phyloP scores from a whole-genome alignment of 2,888 invertebrate species.

The Drosophila paramelanica region DNA sequence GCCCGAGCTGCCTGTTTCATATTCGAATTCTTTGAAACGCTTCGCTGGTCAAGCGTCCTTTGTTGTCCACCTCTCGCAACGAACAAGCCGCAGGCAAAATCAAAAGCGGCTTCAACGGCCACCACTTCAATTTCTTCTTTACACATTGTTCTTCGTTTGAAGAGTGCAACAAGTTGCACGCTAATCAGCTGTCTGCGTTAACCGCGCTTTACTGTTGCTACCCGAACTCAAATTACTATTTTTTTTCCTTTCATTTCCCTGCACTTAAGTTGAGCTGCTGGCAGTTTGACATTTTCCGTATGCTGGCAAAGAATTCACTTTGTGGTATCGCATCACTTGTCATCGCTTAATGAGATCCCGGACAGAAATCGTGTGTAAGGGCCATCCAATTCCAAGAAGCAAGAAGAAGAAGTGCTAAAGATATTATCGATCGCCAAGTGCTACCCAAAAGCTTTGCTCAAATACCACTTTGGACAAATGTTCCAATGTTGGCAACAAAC shows the following conservation, averaged over 20 bases:
- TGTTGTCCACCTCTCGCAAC: constrained; percentile 22
- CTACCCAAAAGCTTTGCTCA: no score
- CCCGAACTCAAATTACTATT: background rate
- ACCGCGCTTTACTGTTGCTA: background rate
- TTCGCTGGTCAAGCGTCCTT: constrained; percentile 19
- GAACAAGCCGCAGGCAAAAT: no score
- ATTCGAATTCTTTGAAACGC: constrained; percentile 23
- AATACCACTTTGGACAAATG: no score
- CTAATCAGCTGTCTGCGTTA: constrained; percentile 34
- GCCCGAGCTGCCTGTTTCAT: constrained; percentile 10
- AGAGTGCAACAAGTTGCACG: constrained; percentile 62
- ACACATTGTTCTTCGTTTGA: constrained; percentile 30
- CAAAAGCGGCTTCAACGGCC: background rate
- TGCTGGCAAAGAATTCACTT: constrained; percentile 7
- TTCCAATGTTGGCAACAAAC: no score
- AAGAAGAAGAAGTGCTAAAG: background rate
- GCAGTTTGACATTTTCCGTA: constrained; percentile 6
- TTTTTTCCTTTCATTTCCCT: background rate
- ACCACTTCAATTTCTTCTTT: constrained; percentile 13
- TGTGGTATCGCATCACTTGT: constrained; percentile 2
- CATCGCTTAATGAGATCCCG: background rate
- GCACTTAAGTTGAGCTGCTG: background rate
- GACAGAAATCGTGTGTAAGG: background rate
- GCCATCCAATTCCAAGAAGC: no score
- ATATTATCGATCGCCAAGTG: background rate